Evolutionary conservation across 2,113 vertebrate genomes (phyloP).

Genomic region (Corythaixoides concolor): DNA sequence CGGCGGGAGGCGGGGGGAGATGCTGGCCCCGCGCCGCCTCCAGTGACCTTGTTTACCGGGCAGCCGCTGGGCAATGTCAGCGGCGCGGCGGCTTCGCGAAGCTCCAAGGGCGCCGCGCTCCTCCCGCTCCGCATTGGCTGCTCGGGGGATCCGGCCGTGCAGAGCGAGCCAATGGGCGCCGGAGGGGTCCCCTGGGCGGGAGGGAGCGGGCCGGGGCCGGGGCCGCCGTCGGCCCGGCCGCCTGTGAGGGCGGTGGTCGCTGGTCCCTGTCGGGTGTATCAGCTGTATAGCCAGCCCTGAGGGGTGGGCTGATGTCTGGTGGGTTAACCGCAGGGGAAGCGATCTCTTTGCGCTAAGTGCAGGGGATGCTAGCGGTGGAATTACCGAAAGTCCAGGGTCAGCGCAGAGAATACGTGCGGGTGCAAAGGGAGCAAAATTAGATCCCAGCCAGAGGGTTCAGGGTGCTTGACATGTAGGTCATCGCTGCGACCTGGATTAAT

Average conservation of each 20-base stretch:
- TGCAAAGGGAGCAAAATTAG: background rate
- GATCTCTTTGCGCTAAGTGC: accelerated
- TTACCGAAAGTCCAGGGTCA: accelerated
- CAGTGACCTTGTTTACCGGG: background rate
- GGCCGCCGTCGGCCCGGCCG: too few relatives aligned
- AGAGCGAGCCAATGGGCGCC: background rate
- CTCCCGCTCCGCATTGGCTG: background rate
- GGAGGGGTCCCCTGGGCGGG: background rate
- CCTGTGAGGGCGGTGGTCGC: too few relatives aligned
- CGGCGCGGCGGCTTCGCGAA: background rate
- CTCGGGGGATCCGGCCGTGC: background rate
- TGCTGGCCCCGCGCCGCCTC: too few relatives aligned
- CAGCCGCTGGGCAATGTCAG: background rate
- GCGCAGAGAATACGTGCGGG: accelerated
- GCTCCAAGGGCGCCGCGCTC: accelerated
- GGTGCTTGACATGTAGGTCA: background rate
- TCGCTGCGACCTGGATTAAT: background rate
- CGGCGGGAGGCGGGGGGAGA: too few relatives aligned
- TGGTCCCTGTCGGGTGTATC: too few relatives aligned
- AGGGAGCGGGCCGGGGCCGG: background rate
- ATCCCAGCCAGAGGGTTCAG: background rate
- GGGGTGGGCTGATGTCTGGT: accelerated
- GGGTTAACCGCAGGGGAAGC: accelerated
- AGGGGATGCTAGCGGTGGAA: accelerated
- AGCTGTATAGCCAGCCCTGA: background rate